phyloP scores from a whole-genome alignment of 2,797 vertebrate genomes.

The Premnoplex brunnescens region DNA sequence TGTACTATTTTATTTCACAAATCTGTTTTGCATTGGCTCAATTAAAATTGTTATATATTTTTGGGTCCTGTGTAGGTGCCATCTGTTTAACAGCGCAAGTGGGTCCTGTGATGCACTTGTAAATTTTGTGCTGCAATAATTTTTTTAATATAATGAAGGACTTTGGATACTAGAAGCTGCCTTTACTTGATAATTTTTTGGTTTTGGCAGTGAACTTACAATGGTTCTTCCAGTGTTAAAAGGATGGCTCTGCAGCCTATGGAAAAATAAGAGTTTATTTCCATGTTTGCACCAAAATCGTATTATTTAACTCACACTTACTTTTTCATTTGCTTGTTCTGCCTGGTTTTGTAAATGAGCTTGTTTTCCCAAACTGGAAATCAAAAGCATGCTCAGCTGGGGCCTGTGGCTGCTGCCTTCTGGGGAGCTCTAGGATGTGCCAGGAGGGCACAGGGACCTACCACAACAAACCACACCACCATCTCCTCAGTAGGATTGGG shows the following conservation, averaged over 20 bases:
- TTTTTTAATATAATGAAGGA: constrained; percentile 34
- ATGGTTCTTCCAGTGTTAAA: background rate
- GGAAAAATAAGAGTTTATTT: constrained; percentile 18
- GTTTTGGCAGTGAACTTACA: background rate
- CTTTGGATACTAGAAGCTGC: background rate
- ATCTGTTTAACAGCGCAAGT: constrained; percentile 61
- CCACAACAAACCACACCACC: background rate
- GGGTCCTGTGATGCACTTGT: constrained; percentile 46
- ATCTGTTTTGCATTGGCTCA: constrained; percentile 66
- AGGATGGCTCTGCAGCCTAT: background rate
- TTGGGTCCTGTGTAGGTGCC: constrained; percentile 61
- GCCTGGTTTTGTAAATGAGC: background rate
- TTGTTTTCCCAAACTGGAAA: background rate
- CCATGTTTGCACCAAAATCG: background rate
- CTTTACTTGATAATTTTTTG: background rate
- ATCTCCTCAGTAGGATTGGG: fast-evolving
- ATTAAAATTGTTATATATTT: constrained; percentile 68
- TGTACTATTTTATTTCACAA: constrained; percentile 61
- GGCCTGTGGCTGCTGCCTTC: background rate
- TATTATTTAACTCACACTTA: constrained; percentile 13
- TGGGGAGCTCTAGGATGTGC: background rate
- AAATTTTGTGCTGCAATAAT: constrained; percentile 46
- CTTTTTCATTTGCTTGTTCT: background rate
- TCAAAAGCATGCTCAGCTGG: background rate
- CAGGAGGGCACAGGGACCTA: fast-evolving